These are phyloP conservation scores for Lanius collurio DNA, from an alignment of 2,113 vertebrate species.

Conservation along the genomic window DNA sequence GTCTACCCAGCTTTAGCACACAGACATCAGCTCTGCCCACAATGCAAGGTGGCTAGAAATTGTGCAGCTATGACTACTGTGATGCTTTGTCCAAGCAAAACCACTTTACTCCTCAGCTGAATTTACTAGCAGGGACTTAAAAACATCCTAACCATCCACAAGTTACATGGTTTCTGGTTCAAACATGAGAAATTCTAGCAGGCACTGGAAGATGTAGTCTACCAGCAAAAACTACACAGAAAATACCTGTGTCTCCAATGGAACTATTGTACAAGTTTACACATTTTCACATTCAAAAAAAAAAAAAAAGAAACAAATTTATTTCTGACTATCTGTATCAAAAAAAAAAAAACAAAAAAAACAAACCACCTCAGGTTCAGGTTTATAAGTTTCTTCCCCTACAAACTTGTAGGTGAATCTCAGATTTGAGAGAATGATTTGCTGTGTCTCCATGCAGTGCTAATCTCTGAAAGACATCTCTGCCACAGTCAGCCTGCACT, in stretches of 20 bases:
- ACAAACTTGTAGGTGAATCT: background rate
- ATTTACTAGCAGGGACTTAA: background rate
- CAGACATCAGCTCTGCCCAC: background rate
- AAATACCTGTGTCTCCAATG: background rate
- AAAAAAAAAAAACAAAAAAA: background rate
- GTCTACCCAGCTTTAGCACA: background rate
- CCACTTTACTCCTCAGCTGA: background rate
- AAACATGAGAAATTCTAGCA: background rate
- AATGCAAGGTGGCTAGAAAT: background rate
- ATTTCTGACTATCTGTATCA: background rate
- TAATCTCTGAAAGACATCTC: background rate
- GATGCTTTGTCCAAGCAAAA: background rate
- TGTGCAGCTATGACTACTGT: background rate
- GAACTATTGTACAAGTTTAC: background rate
- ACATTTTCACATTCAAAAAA: background rate
- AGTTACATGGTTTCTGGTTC: background rate
- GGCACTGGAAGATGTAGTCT: background rate
- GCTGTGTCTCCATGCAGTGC: background rate
- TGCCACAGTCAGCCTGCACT: background rate
- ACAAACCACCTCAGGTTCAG: background rate
- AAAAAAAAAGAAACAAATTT: accelerated
- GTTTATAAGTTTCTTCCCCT: background rate
- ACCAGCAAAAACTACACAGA: background rate
- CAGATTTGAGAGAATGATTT: background rate
- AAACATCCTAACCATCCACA: background rate